Evolutionary conservation across 2,888 invertebrate genomes (phyloP).

Genomic region (Schizotus pectinicornis): DNA sequence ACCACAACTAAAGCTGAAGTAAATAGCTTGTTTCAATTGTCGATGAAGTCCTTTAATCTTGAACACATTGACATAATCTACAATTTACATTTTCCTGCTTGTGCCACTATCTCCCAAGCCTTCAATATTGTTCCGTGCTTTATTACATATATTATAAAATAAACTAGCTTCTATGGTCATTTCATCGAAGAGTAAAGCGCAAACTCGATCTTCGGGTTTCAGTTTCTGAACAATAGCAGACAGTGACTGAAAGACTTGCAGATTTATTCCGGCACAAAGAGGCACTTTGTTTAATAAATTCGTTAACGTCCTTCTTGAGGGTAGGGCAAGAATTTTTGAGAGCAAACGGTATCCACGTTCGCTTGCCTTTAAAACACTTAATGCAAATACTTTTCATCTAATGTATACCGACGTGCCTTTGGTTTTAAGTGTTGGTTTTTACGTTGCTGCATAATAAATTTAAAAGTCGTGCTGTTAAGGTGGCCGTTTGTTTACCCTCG

Average conservation of each 20-base stretch:
- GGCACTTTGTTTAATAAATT: slow-evolving; percentile 2
- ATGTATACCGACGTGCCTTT: slow-evolving; percentile 7
- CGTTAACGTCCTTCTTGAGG: too few species aligned
- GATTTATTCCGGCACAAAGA: slow-evolving; percentile 7
- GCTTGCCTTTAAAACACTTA: slow-evolving; percentile 11
- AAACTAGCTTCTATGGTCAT: too few species aligned
- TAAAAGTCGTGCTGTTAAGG: background rate
- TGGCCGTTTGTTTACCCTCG: too few species aligned
- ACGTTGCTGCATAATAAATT: background rate
- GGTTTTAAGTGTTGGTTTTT: slow-evolving; percentile 10
- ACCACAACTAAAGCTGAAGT: background rate
- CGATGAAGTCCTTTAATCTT: slow-evolving; percentile 3
- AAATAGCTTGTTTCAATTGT: slow-evolving; percentile 9
- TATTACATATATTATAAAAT: too few species aligned
- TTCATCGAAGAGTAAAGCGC: too few species aligned
- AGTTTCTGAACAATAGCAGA: slow-evolving; percentile 53
- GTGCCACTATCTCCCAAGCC: background rate
- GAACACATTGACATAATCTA: slow-evolving; percentile 11
- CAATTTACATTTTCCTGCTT: background rate
- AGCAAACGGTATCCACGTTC: slow-evolving; percentile 5
- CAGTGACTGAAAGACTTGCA: slow-evolving; percentile 1
- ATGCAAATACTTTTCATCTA: slow-evolving; percentile 14
- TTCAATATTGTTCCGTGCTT: background rate
- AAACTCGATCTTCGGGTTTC: too few species aligned
- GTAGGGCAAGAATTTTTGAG: slow-evolving; percentile 1